Evolutionary conservation across 2,113 vertebrate genomes (phyloP).

Genomic region (Menidia beryllina): DNA sequence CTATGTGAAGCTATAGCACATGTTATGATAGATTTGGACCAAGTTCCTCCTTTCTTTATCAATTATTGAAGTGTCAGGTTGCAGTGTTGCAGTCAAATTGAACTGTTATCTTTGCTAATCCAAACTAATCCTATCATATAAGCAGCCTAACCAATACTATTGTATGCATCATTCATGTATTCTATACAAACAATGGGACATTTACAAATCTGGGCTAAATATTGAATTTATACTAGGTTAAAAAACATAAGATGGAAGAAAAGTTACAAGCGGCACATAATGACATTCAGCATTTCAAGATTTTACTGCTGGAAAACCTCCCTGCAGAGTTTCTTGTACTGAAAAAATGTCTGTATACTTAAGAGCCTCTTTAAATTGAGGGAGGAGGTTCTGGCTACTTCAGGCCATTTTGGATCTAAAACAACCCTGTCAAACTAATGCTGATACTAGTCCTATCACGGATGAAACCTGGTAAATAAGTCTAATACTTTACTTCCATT

Average conservation of each 20-base stretch:
- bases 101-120: constrained; percentile 47
- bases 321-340: constrained; percentile 39
- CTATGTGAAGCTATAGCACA: constrained; percentile 54
- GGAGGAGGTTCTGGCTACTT: constrained; percentile 17
- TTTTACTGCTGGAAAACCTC: constrained; percentile 52
- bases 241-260: constrained; percentile 14
- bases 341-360: constrained; percentile 48
- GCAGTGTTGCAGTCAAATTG: constrained; percentile 15
- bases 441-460: no score
- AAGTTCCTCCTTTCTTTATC: constrained; percentile 24
- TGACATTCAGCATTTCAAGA: constrained; percentile 41
- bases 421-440: constrained; percentile 47
- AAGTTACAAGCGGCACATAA: constrained; percentile 14
- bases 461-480: constrained; percentile 44
- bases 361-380: constrained; percentile 50
- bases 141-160: constrained; percentile 43
- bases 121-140: constrained; percentile 58
- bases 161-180: constrained; percentile 31
- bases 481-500: constrained; percentile 20
- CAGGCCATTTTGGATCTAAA: constrained; percentile 34
- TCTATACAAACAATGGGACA: constrained; percentile 6
- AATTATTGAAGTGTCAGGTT: constrained; percentile 50
- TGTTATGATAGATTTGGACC: constrained; percentile 62
- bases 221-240: no score
- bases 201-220: not conserved